These are phyloP conservation scores for Monochamus alternatus DNA, from an alignment of 2,888 invertebrate genomes.

Conservation along the genomic window DNA sequence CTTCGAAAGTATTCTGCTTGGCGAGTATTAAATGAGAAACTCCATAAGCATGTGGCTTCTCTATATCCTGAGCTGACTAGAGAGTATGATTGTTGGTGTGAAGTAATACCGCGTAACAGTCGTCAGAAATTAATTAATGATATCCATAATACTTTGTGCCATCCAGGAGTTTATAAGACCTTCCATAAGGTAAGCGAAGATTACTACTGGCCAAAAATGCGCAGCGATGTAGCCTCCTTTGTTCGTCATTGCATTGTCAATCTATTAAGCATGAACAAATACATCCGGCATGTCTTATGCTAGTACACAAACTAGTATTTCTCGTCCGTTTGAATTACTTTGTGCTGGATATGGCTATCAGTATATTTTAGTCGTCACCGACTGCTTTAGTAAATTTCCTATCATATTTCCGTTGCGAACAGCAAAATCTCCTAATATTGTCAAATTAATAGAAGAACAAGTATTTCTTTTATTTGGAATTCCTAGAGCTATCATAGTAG, in stretches of 20 bases:
- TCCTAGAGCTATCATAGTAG: too few species aligned
- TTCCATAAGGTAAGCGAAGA: background rate
- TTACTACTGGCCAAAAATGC: conserved; percentile 52
- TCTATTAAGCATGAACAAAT: conserved; percentile 40
- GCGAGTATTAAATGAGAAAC: too few species aligned
- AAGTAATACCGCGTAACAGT: too few species aligned
- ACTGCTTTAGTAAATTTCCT: conserved; percentile 47
- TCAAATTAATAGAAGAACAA: too few species aligned
- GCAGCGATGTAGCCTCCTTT: conserved; percentile 48
- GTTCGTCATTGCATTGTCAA: conserved; percentile 51
- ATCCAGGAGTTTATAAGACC: conserved; percentile 26
- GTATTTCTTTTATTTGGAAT: too few species aligned
- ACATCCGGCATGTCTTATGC: conserved; percentile 37
- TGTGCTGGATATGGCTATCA: conserved; percentile 45
- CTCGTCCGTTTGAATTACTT: conserved; percentile 41
- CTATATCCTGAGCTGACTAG: too few species aligned
- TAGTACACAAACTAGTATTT: conserved; percentile 21
- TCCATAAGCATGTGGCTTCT: too few species aligned
- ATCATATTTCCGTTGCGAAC: conserved; percentile 46
- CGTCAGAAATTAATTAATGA: conserved; percentile 2
- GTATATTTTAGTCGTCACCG: conserved; percentile 44
- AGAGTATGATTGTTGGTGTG: too few species aligned
- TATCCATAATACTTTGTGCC: conserved; percentile 7
- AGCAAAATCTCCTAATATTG: too few species aligned
- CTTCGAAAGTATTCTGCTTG: too few species aligned